Evolutionary conservation across 35 echinoderm and acorn worm genomes (phyloP).

Genomic region (Ophioderma brevispina): DNA sequence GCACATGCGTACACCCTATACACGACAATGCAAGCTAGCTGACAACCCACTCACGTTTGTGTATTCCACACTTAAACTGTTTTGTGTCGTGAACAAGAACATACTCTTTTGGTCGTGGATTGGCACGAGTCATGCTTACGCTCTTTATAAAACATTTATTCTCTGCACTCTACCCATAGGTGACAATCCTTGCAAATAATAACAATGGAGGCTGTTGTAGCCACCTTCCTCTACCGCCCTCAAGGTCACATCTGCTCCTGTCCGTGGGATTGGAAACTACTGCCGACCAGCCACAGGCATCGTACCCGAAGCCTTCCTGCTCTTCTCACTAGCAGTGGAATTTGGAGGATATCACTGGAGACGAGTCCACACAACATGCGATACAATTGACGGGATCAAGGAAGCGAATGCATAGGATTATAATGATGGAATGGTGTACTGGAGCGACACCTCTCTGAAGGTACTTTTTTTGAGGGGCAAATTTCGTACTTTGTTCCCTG

Average conservation of each 20-base stretch:
- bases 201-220: no score
- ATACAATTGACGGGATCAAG: conserved; percentile 80
- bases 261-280: conserved; percentile 80
- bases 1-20: no score
- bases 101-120: no score
- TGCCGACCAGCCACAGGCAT: conserved; percentile 76
- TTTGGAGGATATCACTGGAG: conserved; percentile 84
- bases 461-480: conserved; percentile 53
- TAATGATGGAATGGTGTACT: conserved; percentile 84
- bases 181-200: no score
- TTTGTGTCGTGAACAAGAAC: no score
- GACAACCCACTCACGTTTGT: no score
- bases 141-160: no score
- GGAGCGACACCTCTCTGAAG: conserved; percentile 68
- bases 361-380: conserved; percentile 82
- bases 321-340: conserved; percentile 69
- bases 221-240: conserved; percentile 69
- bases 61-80: no score
- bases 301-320: conserved; percentile 92
- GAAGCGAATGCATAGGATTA: conserved; percentile 75
- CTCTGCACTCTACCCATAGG: no score
- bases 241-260: conserved; percentile 74
- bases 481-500: no score
- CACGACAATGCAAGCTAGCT: no score
- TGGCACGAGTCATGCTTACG: no score